Conservation (phyloP, 2,888 invertebrate genomes). For the Polyploca ridens region DNA sequence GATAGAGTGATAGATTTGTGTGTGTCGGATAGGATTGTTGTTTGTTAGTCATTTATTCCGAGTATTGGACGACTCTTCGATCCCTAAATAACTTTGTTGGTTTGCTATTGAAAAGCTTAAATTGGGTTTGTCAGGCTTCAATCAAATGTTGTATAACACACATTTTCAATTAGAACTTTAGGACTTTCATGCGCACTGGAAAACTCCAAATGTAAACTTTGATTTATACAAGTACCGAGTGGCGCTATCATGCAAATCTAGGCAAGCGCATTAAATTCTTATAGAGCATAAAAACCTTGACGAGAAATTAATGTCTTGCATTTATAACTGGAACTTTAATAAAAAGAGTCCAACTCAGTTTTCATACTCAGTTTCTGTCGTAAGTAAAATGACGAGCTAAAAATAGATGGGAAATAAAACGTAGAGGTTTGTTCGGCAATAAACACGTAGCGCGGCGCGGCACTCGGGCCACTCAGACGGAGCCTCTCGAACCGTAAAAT, state of each 20-base stretch:
- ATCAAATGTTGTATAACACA: neutral
- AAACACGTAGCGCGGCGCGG: conserved; percentile 39
- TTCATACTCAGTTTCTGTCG: conserved; percentile 12
- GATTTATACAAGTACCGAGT: neutral
- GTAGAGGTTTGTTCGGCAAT: conserved; percentile 46
- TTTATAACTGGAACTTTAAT: conserved; percentile 3
- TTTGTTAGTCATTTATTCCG: neutral
- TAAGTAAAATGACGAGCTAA: conserved; percentile 34
- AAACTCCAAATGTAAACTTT: neutral
- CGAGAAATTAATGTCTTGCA: conserved; percentile 2
- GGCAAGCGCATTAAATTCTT: neutral
- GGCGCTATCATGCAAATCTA: neutral
- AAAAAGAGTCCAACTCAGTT: neutral
- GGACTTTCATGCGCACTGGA: neutral
- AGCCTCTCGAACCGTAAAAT: conserved; percentile 53
- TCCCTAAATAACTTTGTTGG: conserved; percentile 4
- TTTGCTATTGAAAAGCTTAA: neutral
- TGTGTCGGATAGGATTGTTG: neutral
- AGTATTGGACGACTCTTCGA: neutral
- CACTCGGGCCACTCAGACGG: conserved; percentile 26
- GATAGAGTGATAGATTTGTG: no score
- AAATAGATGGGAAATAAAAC: conserved; percentile 45
- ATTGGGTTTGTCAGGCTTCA: neutral
- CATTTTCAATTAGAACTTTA: neutral
- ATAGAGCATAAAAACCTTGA: neutral